These are phyloP conservation scores for Sebastes kiyomatsui DNA, from an alignment of 2,797 vertebrate species.

Conservation along the genomic window DNA sequence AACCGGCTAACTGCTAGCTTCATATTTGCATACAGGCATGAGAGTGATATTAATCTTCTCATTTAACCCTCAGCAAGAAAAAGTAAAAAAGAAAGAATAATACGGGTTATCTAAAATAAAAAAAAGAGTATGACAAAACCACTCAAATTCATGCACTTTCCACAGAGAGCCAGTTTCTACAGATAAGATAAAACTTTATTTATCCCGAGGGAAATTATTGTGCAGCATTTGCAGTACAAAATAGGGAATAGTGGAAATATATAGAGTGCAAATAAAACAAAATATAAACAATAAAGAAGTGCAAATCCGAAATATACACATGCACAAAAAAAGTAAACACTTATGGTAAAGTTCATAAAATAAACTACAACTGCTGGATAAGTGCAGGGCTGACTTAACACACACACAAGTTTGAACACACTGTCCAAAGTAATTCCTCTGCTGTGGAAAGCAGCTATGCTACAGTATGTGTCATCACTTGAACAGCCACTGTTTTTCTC, in stretches of 20 bases:
- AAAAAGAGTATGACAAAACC: background rate
- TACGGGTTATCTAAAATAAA: background rate
- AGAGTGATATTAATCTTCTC: background rate
- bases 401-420: background rate
- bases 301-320: background rate
- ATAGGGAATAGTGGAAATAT: background rate
- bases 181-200: background rate
- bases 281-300: background rate
- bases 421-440: slow-evolving; percentile 25
- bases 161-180: background rate
- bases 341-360: background rate
- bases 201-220: background rate
- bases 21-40: background rate
- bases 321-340: background rate
- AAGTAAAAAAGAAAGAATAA: too few species aligned
- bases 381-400: background rate
- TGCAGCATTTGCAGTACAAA: background rate
- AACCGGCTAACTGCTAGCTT: background rate
- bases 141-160: background rate
- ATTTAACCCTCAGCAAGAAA: background rate
- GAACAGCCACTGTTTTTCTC: slow-evolving; percentile 22
- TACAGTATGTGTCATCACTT: slow-evolving; percentile 15
- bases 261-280: background rate
- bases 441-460: slow-evolving; percentile 4
- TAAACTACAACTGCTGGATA: slow-evolving; percentile 1